Evolutionary conservation across 1,140 invertebrate species (phyloP).

Genomic region (Physella acuta): DNA sequence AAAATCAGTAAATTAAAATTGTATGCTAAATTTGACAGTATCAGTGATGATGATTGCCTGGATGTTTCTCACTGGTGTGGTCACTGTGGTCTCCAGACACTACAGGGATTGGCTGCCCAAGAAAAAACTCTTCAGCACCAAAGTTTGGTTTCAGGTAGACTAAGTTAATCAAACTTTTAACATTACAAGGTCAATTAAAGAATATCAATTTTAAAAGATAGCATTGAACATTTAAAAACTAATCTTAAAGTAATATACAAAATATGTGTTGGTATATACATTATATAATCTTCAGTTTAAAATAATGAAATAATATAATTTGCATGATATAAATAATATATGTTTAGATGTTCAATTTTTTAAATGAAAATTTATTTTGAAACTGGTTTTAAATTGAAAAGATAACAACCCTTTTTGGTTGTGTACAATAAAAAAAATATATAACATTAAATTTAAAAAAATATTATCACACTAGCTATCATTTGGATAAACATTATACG

Average conservation of each 20-base stretch:
- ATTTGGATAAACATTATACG: neutral
- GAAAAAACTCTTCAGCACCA: slow-evolving; percentile 14
- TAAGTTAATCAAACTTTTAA: no score
- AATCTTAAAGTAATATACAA: neutral
- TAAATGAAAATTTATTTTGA: no score
- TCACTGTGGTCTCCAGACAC: slow-evolving; percentile 31
- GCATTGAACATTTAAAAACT: neutral
- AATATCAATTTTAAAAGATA: neutral
- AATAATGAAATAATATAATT: no score
- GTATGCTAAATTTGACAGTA: slow-evolving; percentile 6
- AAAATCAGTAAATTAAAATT: neutral
- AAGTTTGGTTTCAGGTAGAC: slow-evolving; percentile 42
- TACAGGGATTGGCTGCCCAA: slow-evolving; percentile 29
- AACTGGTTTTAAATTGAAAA: neutral
- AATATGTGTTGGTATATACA: no score
- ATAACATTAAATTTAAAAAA: neutral
- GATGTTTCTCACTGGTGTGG: slow-evolving; percentile 34
- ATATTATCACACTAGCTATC: neutral
- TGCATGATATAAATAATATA: no score
- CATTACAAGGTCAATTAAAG: no score
- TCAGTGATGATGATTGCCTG: slow-evolving; percentile 36
- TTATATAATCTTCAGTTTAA: no score
- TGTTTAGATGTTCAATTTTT: no score
- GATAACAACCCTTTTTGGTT: neutral
- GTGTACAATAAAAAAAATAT: neutral